Conservation (phyloP, 2,888 invertebrate species). For the Ectemnius cavifrons region DNA sequence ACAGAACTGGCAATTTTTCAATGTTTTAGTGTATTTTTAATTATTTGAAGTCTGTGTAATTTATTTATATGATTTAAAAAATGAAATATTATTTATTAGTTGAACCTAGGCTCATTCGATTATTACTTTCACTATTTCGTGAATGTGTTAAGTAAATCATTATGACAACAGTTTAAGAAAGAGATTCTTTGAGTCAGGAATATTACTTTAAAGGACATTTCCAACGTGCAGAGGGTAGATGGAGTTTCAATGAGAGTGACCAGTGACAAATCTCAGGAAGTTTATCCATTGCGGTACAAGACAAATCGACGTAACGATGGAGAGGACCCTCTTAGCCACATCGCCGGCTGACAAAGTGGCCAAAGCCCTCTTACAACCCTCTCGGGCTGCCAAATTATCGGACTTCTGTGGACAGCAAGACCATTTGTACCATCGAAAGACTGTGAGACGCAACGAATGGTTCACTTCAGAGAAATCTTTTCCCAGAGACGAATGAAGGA, state of each 20-base stretch:
- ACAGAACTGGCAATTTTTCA: too few relatives aligned
- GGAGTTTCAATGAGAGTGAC: constrained; percentile 46
- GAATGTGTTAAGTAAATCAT: too few relatives aligned
- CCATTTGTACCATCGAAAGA: constrained; percentile 71
- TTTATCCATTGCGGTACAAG: constrained; percentile 71
- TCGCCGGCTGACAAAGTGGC: constrained; percentile 74
- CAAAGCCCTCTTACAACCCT: constrained; percentile 70
- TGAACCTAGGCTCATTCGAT: too few relatives aligned
- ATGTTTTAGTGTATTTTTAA: too few relatives aligned
- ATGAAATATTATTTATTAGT: too few relatives aligned
- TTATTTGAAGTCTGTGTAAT: too few relatives aligned
- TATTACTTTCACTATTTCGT: too few relatives aligned
- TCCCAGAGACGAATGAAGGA: background rate
- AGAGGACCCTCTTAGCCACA: constrained; percentile 67
- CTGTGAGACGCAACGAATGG: constrained; percentile 33
- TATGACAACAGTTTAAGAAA: too few relatives aligned
- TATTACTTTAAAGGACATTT: too few relatives aligned
- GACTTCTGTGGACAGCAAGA: constrained; percentile 72
- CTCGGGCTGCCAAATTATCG: constrained; percentile 73
- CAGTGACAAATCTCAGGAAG: constrained; percentile 63
- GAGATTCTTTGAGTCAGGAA: too few relatives aligned
- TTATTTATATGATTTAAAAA: too few relatives aligned
- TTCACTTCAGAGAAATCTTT: constrained; percentile 33
- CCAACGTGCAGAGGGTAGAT: too few relatives aligned
- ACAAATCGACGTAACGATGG: constrained; percentile 66